Base-by-base conservation (phyloP, 2,888 invertebrate genomes). In the Oscheius sp. region DNA sequence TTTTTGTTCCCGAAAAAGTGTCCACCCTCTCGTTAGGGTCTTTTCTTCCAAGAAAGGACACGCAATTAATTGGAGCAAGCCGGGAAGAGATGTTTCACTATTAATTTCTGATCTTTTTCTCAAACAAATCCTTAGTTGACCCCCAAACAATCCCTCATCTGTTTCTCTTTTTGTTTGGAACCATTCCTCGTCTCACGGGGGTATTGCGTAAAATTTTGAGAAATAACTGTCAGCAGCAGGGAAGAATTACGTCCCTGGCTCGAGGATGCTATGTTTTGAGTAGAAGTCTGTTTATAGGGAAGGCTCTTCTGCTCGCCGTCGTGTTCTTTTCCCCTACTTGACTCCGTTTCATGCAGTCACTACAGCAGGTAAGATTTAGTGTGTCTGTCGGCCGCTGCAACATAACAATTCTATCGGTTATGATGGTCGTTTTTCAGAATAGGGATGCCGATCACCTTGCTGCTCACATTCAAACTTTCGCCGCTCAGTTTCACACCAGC, bases 381-480 rank as follows among this genome's bases (percentile, higher is more conserved):
- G 49, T 7, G 3, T 18, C 13, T 35, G 35, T 35, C 49, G 13
- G 21, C 49, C 2, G 21, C 55, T 55, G 55, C 55, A 55, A 55
- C 25, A 21, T 45, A 35, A 61, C 43, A 61, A 18, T 55, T 27
- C 16, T n/a, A 63, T 35, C 66, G 46, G 23, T 52, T 49, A 66
- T 35, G 52, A 66, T 66, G 66, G 27, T 35, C 23, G 46, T 41
- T 66, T n/a, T 66, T 21, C 66, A 66, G 66, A 66, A 66, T 41
- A 41, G 61, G 49, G 52, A 66, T 52, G 52, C 49, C 27, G 66
- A 66, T 52, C 49, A 49, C 35, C 66, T 66, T n/a, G 66, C 66
- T 2, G 35, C 66, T 49, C 52, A 66, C 52, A 66, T 66, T 52
- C 66, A 52, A 25, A 18, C 49, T n/a, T 66, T 66, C 21, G 66